A percentile compares a stretch with the other conserved stretches of the same genome.
These are phyloP conservation scores for Tanaodytes sp. DNA, from an alignment of 2,888 invertebrate genomes.

Conservation along the genomic window DNA sequence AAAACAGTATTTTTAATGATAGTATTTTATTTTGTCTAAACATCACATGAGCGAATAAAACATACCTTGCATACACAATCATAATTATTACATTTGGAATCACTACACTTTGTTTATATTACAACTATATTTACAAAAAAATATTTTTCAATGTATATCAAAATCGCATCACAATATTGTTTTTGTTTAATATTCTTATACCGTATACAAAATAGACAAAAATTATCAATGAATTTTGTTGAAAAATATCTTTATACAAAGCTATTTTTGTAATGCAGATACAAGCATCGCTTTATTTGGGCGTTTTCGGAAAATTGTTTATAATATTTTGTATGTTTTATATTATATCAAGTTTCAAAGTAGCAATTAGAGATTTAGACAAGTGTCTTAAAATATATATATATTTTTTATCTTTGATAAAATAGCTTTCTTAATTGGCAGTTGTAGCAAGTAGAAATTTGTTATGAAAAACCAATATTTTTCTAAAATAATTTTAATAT, in stretches of 20 bases:
- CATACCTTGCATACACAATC: slow-evolving; percentile 50
- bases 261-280: slow-evolving; percentile 2
- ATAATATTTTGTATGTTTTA: neutral
- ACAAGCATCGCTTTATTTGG: slow-evolving; percentile 15
- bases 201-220: slow-evolving; percentile 56
- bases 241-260: neutral
- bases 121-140: slow-evolving; percentile 59
- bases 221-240: slow-evolving; percentile 19
- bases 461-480: no score
- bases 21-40: slow-evolving; percentile 64
- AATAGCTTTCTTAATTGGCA: no score
- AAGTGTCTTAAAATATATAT: no score
- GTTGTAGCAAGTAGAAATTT: no score
- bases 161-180: neutral
- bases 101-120: slow-evolving; percentile 54
- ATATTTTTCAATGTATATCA: slow-evolving; percentile 25
- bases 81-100: slow-evolving; percentile 52
- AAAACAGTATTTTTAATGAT: neutral
- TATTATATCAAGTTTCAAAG: no score
- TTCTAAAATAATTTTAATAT: no score
- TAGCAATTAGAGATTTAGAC: no score
- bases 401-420: no score
- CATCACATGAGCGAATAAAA: slow-evolving; percentile 67
- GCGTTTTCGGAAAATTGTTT: slow-evolving; percentile 10
- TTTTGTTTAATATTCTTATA: slow-evolving; percentile 14